Evolutionary conservation across 2,113 vertebrate species (phyloP).

Genomic region (Cnemophilus loriae): DNA sequence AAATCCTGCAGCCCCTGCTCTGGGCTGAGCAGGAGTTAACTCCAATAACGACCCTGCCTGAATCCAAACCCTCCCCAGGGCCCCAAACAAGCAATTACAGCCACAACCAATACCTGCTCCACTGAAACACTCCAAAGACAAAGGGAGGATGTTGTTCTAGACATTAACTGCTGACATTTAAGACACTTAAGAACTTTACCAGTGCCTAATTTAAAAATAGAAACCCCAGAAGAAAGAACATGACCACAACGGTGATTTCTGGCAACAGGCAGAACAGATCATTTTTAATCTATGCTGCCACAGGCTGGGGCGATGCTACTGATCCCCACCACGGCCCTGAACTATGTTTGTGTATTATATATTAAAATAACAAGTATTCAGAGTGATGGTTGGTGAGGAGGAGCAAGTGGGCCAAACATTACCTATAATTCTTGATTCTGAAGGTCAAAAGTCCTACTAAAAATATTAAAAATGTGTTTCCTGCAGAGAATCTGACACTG

Average conservation of each 20-base stretch:
- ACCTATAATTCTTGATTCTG: neutral
- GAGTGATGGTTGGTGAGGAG: accelerated
- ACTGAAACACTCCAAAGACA: neutral
- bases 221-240: neutral
- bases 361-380: neutral
- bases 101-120: neutral
- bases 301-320: neutral
- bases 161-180: neutral
- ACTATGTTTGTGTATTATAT: accelerated
- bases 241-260: neutral
- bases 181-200: neutral
- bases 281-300: neutral
- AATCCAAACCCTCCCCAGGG: conserved; percentile 34
- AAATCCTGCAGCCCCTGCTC: neutral
- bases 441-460: neutral
- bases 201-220: neutral
- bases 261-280: neutral
- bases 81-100: neutral
- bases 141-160: conserved; percentile 1
- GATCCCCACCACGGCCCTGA: neutral
- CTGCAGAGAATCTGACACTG: neutral
- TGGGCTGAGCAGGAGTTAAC: neutral
- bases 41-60: neutral
- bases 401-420: neutral
- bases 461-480: neutral